Conservation (phyloP, 2,113 vertebrate genomes). For the Podocnemis expansa region DNA sequence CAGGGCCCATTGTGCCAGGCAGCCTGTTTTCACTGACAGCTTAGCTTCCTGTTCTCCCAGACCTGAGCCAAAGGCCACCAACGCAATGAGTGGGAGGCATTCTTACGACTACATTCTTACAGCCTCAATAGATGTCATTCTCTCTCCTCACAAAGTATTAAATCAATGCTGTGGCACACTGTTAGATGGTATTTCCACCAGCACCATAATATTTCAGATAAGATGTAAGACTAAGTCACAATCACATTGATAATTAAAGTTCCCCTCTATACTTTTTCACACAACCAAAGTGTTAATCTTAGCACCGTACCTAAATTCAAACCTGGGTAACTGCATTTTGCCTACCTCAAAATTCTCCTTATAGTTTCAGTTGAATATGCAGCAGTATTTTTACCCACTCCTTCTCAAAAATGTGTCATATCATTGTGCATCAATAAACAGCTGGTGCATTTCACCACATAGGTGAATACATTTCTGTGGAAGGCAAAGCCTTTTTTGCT, state of each 20-base stretch:
- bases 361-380: too few species aligned
- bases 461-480: not conserved
- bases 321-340: too few species aligned
- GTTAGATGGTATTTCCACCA: not conserved
- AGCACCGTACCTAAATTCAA: not conserved
- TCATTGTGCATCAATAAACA: too few species aligned
- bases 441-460: not conserved
- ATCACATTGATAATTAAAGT: not conserved
- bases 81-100: too few species aligned
- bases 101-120: too few species aligned
- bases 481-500: not conserved
- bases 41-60: too few species aligned
- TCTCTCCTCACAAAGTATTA: not conserved
- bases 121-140: not conserved
- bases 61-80: too few species aligned
- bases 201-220: not conserved
- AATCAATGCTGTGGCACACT: not conserved
- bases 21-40: too few species aligned
- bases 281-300: not conserved
- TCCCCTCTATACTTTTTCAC: not conserved
- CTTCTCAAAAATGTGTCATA: too few species aligned
- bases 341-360: too few species aligned
- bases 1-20: too few species aligned
- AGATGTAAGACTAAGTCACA: not conserved
- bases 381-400: too few species aligned